Evolutionary conservation across 2,797 vertebrate genomes (phyloP).

Genomic region (Rhabdomys pumilio): DNA sequence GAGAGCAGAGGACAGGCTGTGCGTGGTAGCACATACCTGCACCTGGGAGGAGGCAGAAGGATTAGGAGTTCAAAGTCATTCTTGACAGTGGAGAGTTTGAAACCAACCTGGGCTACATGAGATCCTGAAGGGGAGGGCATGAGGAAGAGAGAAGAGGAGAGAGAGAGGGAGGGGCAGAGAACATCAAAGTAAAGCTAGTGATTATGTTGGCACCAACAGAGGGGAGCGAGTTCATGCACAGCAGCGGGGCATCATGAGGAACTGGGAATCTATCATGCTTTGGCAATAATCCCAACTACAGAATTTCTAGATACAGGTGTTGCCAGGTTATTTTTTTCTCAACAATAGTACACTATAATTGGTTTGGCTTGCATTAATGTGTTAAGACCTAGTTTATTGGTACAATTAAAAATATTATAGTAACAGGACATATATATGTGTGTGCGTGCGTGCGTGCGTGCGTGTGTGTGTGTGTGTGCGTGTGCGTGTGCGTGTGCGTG

Average conservation of each 20-base stretch:
- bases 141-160: too few relatives aligned
- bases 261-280: constrained; percentile 53
- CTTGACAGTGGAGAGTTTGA: background rate
- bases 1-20: constrained; percentile 9
- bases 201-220: constrained; percentile 29
- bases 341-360: constrained; percentile 73
- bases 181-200: constrained; percentile 67
- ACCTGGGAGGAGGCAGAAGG: background rate
- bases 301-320: constrained; percentile 64
- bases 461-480: too few relatives aligned
- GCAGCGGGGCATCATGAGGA: constrained; percentile 61
- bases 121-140: background rate
- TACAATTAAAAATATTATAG: constrained; percentile 26
- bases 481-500: too few relatives aligned
- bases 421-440: background rate
- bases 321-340: constrained; percentile 68
- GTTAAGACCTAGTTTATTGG: constrained; percentile 40
- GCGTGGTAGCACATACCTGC: background rate
- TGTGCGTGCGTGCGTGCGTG: too few relatives aligned
- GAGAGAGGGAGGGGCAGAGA: background rate
- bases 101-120: background rate
- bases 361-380: constrained; percentile 63
- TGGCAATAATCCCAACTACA: constrained; percentile 64
- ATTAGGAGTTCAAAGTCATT: background rate
- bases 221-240: constrained; percentile 12